These are phyloP conservation scores for Malurus cyaneus DNA, from an alignment of 2,113 vertebrate genomes.

Conservation along the genomic window DNA sequence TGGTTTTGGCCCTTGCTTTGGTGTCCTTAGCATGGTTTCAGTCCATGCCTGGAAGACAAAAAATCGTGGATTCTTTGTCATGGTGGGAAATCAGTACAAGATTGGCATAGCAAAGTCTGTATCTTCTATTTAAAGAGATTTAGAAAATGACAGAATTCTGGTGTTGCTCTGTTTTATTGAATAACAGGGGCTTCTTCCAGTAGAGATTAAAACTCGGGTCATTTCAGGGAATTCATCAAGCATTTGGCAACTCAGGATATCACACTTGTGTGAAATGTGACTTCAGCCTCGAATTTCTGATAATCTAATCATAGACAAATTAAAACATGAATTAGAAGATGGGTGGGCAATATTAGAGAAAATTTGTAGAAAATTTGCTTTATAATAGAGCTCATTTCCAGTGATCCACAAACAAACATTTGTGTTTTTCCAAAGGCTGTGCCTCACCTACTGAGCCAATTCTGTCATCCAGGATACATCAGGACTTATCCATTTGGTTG, in stretches of 20 bases:
- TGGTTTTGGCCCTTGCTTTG: neutral
- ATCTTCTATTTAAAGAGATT: neutral
- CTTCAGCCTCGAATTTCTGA: neutral
- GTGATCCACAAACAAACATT: neutral
- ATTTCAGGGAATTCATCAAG: neutral
- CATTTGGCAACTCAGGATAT: neutral
- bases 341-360: neutral
- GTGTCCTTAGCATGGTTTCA: neutral
- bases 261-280: fast-evolving
- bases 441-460: constrained; percentile 5
- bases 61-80: neutral
- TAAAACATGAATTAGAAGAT: neutral
- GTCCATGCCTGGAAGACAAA: neutral
- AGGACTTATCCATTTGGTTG: neutral
- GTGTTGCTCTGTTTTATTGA: neutral
- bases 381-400: neutral
- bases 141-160: neutral
- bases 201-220: neutral
- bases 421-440: neutral
- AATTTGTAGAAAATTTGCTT: neutral
- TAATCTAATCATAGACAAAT: neutral
- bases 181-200: neutral
- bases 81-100: neutral
- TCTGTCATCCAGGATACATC: constrained; percentile 16
- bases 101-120: neutral